phyloP scores from a whole-genome alignment of 1,140 invertebrate genomes.

The Drosophila albomicans region DNA sequence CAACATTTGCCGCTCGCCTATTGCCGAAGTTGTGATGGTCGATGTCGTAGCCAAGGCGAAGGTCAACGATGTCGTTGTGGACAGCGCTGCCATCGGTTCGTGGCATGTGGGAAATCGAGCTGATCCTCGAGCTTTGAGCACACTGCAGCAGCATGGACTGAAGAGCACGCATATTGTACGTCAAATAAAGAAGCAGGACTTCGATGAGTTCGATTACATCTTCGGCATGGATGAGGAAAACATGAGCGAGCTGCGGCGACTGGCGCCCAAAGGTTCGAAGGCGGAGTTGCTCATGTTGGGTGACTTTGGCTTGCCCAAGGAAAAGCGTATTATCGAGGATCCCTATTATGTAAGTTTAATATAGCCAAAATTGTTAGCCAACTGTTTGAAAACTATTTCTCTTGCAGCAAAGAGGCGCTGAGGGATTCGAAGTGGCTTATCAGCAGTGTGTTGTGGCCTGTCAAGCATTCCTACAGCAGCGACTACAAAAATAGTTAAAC shows the following conservation, averaged over 20 bases:
- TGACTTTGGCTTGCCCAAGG: conserved; percentile 90
- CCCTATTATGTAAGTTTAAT: conserved; percentile 92
- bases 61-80: conserved; percentile 89
- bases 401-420: conserved; percentile 87
- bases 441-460: conserved; percentile 89
- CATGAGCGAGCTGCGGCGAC: conserved; percentile 88
- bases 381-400: conserved; percentile 1
- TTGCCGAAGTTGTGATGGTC: conserved; percentile 95
- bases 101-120: conserved; percentile 94
- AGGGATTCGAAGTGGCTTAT: conserved; percentile 90
- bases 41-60: conserved; percentile 89
- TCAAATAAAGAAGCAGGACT: conserved; percentile 90
- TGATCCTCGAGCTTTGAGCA: conserved; percentile 90
- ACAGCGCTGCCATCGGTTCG: conserved; percentile 93
- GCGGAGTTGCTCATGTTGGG: conserved; percentile 92
- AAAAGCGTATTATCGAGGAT: conserved; percentile 92
- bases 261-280: conserved; percentile 87
- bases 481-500: conserved; percentile 51
- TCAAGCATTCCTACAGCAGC: conserved; percentile 88
- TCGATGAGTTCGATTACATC: conserved; percentile 92
- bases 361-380: conserved; percentile 59
- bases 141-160: conserved; percentile 90
- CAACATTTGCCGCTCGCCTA: conserved; percentile 98
- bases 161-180: conserved; percentile 91
- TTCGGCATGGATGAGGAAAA: conserved; percentile 96